These are phyloP conservation scores for Oryctolagus cuniculus DNA, from an alignment of 2,113 vertebrate species.

Conservation along the genomic window mOryCun1.1 NC_091442.1:27206001-27206500, in stretches of 20 bases:
- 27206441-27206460: not conserved
- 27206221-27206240: not conserved
- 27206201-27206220: not conserved
- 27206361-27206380: not conserved
- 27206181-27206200: not conserved
- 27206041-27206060: not conserved
- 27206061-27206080: slow-evolving; percentile 49
- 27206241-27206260: not conserved
- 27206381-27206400: not conserved
- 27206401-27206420: not conserved
- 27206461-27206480: not conserved
- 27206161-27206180: not conserved
- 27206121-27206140: not conserved
- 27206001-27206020: not conserved
- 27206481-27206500: not conserved
- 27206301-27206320: not conserved
- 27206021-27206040: slow-evolving; percentile 8
- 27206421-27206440: not conserved
- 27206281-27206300: not conserved
- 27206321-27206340: not conserved
- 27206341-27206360: not conserved
- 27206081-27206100: not conserved
- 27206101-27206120: not conserved
- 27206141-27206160: not conserved
- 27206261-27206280: not conserved